Evolutionary conservation across 2,888 invertebrate species (phyloP).

Genomic region (Herminia tarsipennalis): DNA sequence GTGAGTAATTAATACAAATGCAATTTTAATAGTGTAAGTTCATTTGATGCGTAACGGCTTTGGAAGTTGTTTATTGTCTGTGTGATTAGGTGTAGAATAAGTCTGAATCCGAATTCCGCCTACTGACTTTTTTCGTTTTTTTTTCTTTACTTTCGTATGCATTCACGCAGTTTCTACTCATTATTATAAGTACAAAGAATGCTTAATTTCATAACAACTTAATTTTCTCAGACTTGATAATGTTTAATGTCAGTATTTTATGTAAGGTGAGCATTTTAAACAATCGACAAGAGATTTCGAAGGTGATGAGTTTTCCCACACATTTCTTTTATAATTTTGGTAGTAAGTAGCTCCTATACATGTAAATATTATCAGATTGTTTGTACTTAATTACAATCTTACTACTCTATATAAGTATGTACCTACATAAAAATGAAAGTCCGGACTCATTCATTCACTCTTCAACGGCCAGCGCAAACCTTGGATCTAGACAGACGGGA

Average conservation of each 20-base stretch:
- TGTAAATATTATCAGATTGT: no score
- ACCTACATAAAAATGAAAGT: no score
- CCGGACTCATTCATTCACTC: no score
- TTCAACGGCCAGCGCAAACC: no score
- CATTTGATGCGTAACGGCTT: neutral
- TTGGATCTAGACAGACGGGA: no score
- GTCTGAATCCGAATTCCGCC: neutral
- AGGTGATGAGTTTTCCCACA: slow-evolving; percentile 10
- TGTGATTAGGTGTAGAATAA: no score
- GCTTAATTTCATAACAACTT: slow-evolving; percentile 25
- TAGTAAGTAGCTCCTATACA: neutral
- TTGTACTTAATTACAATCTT: no score
- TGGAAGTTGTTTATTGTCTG: neutral
- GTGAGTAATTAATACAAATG: slow-evolving; percentile 22
- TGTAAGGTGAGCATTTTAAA: slow-evolving; percentile 7
- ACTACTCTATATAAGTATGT: no score
- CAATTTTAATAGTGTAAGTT: neutral
- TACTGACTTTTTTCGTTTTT: slow-evolving; percentile 6
- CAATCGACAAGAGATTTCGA: slow-evolving; percentile 4
- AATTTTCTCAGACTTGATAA: slow-evolving; percentile 13
- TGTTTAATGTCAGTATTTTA: slow-evolving; percentile 21
- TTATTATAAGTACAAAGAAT: slow-evolving; percentile 7
- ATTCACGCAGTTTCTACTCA: slow-evolving; percentile 15
- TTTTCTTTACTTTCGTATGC: no score
- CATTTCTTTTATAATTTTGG: slow-evolving; percentile 2